Base-by-base conservation (phyloP, 2,797 vertebrate species). In the Sebastes paucispinis region DNA sequence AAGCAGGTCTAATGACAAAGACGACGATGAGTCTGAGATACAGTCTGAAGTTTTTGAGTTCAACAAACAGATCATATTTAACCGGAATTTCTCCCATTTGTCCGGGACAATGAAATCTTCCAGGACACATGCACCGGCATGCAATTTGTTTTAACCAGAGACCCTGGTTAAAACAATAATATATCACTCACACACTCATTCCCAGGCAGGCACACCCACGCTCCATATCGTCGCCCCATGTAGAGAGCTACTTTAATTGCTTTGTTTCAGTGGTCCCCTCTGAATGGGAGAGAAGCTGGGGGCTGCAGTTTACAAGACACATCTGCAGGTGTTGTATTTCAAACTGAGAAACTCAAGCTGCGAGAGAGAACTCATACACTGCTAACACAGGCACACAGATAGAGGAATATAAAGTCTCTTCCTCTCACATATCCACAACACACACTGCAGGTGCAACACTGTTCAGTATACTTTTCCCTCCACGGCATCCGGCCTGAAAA, bases 311-410 rank as follows among this genome's bases (percentile, higher is more conserved):
- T 93, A 91, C 87, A 88, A 93, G 92, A 82, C 85, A 93, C 93
- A 93, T 93, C 92, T 94, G 94, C 93, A 93, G 93, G 93, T 95
- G 91, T 92, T 93, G 91, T 88, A 85, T 91, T 93, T 93, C 89
- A 91, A 92, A 84, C 83, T 69, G 86, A 87, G 89, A 91, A 91
- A 90, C 80, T 88, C 84, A 87, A 86, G 88, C 91, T 91, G 89
- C 69, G 88, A 89, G 72, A 85, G 71, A 69, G 80, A 83, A 77
- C 69, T 55, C 73, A 72, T 67, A 81, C 73, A 80, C 80, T 58
- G 5, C 52, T 54, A 78, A 86, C 84, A 79, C 62, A 70, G 81
- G 50, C 68, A 55, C 59, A 67, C 77, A 85, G 80, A 88, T 5
- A 77, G 79, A 89, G 79, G 81, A 76, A 79, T 78, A 88, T 77